These are phyloP conservation scores for Drosophila pectinifera DNA, from an alignment of 1,140 invertebrate species.

Conservation along the genomic window DNA sequence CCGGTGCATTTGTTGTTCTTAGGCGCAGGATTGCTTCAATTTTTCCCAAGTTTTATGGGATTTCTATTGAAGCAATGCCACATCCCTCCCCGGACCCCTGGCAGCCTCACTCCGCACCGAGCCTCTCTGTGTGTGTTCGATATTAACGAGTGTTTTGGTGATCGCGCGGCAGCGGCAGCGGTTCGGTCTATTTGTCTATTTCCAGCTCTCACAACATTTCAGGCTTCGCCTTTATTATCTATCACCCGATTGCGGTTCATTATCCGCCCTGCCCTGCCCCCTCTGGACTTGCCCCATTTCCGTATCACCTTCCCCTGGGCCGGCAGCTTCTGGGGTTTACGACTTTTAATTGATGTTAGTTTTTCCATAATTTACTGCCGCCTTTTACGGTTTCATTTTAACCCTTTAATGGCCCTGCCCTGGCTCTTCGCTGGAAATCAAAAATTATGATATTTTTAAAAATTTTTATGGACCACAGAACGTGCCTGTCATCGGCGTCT, in stretches of 20 bases:
- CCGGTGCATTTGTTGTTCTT: slow-evolving; percentile 69
- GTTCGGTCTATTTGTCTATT: slow-evolving; percentile 62
- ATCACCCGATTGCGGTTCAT: slow-evolving; percentile 70
- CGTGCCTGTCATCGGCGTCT: slow-evolving; percentile 47
- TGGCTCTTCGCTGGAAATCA: slow-evolving; percentile 60
- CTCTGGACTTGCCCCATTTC: slow-evolving; percentile 34
- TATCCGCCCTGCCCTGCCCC: slow-evolving; percentile 25
- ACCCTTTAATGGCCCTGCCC: slow-evolving; percentile 71
- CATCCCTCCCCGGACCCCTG: slow-evolving; percentile 1
- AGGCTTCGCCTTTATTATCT: slow-evolving; percentile 67
- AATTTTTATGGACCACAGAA: slow-evolving; percentile 76
- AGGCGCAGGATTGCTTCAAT: slow-evolving; percentile 69
- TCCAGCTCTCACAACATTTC: slow-evolving; percentile 49
- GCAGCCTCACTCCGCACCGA: slow-evolving; percentile 2
- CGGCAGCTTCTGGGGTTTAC: slow-evolving; percentile 58
- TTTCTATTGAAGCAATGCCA: slow-evolving; percentile 79
- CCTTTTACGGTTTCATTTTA: slow-evolving; percentile 80
- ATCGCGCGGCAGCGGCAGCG: slow-evolving; percentile 2
- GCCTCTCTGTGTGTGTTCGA: slow-evolving; percentile 51
- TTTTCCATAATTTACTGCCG: slow-evolving; percentile 80
- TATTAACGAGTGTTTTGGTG: slow-evolving; percentile 62
- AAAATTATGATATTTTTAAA: slow-evolving; percentile 84
- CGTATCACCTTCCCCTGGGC: slow-evolving; percentile 37
- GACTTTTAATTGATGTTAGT: slow-evolving; percentile 82
- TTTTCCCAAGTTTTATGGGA: slow-evolving; percentile 73